Evolutionary conservation across 2,797 vertebrate genomes (phyloP).

Genomic region (Aulostomus chinensis): DNA sequence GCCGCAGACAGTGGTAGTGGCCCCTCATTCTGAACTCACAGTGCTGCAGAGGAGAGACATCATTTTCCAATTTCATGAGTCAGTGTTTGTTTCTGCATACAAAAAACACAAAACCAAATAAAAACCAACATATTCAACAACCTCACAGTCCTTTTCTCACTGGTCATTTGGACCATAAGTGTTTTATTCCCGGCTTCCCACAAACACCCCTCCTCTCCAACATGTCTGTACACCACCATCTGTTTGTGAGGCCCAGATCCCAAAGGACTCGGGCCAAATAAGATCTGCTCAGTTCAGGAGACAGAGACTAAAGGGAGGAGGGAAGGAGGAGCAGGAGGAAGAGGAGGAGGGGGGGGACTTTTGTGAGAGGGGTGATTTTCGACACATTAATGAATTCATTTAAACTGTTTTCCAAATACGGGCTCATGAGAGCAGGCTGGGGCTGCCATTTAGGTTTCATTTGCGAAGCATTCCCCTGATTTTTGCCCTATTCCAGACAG

Average conservation of each 20-base stretch:
- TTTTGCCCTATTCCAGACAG: slow-evolving; percentile 82
- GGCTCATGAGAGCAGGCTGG: slow-evolving; percentile 74
- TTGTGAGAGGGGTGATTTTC: slow-evolving; percentile 76
- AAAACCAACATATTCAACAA: slow-evolving; percentile 30
- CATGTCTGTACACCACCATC: slow-evolving; percentile 80
- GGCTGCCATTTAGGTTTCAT: slow-evolving; percentile 81
- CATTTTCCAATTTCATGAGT: slow-evolving; percentile 30
- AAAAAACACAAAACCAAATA: no score
- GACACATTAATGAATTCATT: slow-evolving; percentile 87
- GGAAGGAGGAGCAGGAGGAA: slow-evolving; percentile 4
- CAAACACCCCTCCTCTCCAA: slow-evolving; percentile 56
- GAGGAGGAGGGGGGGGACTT: slow-evolving; percentile 26
- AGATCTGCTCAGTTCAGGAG: slow-evolving; percentile 75
- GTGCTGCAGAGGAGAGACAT: slow-evolving; percentile 79
- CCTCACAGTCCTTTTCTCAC: slow-evolving; percentile 23
- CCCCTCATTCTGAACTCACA: slow-evolving; percentile 99
- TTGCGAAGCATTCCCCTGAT: slow-evolving; percentile 79
- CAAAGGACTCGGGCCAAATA: slow-evolving; percentile 78
- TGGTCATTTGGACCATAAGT: slow-evolving; percentile 28
- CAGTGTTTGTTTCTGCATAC: not conserved
- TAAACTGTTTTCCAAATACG: slow-evolving; percentile 81
- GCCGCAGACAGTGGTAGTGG: slow-evolving; percentile 97
- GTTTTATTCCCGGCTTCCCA: slow-evolving; percentile 34
- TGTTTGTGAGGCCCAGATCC: slow-evolving; percentile 76
- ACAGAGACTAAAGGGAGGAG: slow-evolving; percentile 51